Evolutionary conservation across 2,113 vertebrate species (phyloP), one percentile per base, ranked within the genome.

Genomic region (Heptranchias perlo): DNA sequence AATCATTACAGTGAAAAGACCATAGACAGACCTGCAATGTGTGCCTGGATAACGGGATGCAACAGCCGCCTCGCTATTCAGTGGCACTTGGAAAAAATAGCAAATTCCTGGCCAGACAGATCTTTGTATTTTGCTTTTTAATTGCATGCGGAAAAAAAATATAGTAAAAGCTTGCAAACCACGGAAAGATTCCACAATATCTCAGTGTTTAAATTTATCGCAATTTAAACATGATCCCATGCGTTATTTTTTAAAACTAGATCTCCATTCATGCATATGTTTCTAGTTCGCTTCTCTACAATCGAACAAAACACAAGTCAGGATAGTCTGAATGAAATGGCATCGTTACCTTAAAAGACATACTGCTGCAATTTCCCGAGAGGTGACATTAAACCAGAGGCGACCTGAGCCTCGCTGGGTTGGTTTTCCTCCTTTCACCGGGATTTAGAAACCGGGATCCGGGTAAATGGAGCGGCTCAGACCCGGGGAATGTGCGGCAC

Each of bases 301-400:
- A 91, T 58, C 8, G 6, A 31, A 25, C 8, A 54, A n/a, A 47
- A 73, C 10, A 31, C 69, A n/a, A n/a, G n/a, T n/a, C 39, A 7
- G 16, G 16, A 44, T 7, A 18, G 23, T 31, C 21, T 89, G 86
- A 54, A 35, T 91, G 4, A 58, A 18, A 91, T 16, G 31, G 18
- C 61, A 67, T 11, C 64, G 0, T 67, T 64, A 94, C 93, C 93
- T 94, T 94, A 44, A 67, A 94, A 67, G 93, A 94, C 93, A 94
- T 94, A n/a, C 35, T 94, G 61, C 8, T 65, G 62, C 62, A 94
- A 67, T 65, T 44, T 35, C 39, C 3, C 54, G 14, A 39, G n/a
- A 44, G 23, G 62, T 28, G 61, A 47, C 5, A 14, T 64, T 23
- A 44, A 94, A n/a, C 16, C 39, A 28, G n/a, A 67, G 62, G 64